Evolutionary conservation across 2,113 vertebrate genomes (phyloP), one percentile per base, ranked within the genome.

Genomic region (Microtus pennsylvanicus): DNA sequence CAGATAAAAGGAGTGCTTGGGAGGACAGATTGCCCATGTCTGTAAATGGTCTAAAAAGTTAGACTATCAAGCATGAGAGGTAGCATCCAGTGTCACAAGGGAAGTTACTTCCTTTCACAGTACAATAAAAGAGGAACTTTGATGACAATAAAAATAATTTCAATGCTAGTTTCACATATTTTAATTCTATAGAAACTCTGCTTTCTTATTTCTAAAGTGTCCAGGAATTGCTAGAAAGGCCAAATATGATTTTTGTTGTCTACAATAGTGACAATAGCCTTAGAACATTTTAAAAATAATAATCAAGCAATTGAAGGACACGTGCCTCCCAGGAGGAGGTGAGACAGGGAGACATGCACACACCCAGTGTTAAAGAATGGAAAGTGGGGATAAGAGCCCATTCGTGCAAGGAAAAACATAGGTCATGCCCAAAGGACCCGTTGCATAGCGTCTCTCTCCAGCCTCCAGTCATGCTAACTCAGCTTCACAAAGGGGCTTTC

Each of bases 231-330:
- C 1, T 24, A 83, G 11, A 70, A 92, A 58, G 6, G 58, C 45
- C 35, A 92, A 93, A 30, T 55, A 92, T 92, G 12, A 88, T 50
- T 91, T 72, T 72, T 33, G 82, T 80, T 85, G 81, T 77, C 85
- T 72, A 95, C 50, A 92, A 74, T 11, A 50, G 87, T 30, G 30
- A 21, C 30, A 81, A 92, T 74, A 70, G 1, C 42, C 63, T 87
- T 17, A 88, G 30, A 28, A 58, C 58, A 74, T 38, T 67, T 78
- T 74, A 4, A 90, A 93, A 82, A n/a, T 88, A 69, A 87, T 33
- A 50, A 61, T 63, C 58, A 88, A 90, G 52, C 11, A 72, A 94
- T 52, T 52, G 10, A 21, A 52, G 83, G 75, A 2, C 24, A 47
- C 38, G 28, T 61, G 50, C 58, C 67, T 7, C 28, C 52, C 55